Conservation (phyloP, 2,113 vertebrate genomes). For the Hylia prasina region DNA sequence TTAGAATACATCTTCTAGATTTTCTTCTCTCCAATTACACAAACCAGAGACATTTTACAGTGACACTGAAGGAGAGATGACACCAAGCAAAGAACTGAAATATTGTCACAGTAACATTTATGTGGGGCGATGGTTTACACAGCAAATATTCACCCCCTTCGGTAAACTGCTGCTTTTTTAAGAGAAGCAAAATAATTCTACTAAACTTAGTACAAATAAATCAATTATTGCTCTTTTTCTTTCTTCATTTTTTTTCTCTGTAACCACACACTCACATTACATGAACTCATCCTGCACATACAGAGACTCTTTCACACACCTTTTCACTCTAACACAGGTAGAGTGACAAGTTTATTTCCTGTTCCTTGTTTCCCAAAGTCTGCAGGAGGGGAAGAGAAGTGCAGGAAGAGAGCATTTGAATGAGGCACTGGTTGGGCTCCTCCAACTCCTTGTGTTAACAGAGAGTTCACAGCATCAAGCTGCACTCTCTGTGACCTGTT, state of each 20-base stretch:
- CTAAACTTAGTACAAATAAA: background rate
- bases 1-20: background rate
- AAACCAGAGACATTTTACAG: background rate
- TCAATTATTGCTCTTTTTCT: background rate
- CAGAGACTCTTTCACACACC: background rate
- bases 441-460: background rate
- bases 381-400: background rate
- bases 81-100: background rate
- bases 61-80: background rate
- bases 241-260: fast-evolving
- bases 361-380: background rate
- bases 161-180: background rate
- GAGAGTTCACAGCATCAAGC: background rate
- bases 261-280: background rate
- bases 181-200: background rate
- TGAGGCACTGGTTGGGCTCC: background rate
- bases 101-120: background rate
- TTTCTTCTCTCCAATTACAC: background rate
- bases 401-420: background rate
- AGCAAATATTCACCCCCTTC: background rate
- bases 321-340: background rate
- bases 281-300: background rate
- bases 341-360: background rate
- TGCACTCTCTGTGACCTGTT: background rate
- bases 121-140: background rate